These are phyloP conservation scores for Reticulitermes lucifugus DNA, from an alignment of 2,888 invertebrate genomes.

Conservation along the genomic window DNA sequence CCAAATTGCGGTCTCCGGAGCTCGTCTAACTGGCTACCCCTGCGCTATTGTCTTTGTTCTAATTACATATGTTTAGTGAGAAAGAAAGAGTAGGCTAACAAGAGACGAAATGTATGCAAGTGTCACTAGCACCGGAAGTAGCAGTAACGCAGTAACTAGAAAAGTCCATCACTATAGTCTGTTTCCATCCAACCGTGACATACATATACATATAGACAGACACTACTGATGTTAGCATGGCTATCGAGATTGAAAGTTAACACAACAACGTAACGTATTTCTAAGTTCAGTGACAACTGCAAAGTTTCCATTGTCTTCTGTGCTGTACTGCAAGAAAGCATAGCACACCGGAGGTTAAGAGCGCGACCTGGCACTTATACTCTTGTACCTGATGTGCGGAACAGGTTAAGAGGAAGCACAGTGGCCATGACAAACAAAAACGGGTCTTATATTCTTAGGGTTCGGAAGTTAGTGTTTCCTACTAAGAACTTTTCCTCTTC, in stretches of 20 bases:
- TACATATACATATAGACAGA: not conserved
- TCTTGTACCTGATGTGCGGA: no score
- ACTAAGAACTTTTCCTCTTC: no score
- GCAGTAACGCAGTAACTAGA: conserved; percentile 18
- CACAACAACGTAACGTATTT: not conserved
- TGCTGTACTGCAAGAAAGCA: not conserved
- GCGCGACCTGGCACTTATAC: not conserved
- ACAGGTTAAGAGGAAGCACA: no score
- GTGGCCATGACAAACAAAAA: no score
- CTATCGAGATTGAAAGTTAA: conserved; percentile 1
- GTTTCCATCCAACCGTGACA: conserved; percentile 30
- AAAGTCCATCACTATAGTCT: conserved; percentile 29
- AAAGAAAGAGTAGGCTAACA: not conserved
- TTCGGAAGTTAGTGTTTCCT: no score
- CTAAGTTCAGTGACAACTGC: conserved; percentile 9
- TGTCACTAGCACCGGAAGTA: conserved; percentile 14
- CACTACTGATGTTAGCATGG: not conserved
- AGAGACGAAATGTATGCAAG: conserved; percentile 25
- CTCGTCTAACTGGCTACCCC: no score
- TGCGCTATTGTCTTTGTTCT: conserved; percentile 2
- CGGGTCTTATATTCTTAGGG: no score
- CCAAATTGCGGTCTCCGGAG: no score
- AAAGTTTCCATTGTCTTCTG: not conserved
- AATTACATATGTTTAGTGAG: conserved; percentile 23
- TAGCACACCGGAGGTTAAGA: not conserved